These are phyloP conservation scores for Hirtodrosophila duncani DNA, from an alignment of 2,888 invertebrate species.

Conservation along the genomic window DNA sequence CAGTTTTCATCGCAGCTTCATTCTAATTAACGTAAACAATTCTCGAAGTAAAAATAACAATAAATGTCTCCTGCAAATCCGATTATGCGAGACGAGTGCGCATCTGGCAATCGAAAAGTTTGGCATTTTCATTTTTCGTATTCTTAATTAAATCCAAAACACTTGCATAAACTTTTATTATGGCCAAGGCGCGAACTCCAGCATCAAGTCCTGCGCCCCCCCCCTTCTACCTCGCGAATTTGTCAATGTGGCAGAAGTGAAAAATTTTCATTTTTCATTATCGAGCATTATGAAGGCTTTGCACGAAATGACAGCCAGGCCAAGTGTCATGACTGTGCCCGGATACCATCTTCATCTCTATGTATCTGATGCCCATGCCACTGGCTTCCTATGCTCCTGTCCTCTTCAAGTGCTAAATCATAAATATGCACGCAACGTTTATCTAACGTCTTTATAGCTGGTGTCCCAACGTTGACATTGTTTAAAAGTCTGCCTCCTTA, in stretches of 20 bases:
- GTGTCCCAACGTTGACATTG: constrained; percentile 60
- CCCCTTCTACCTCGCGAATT: constrained; percentile 37
- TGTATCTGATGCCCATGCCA: constrained; percentile 15
- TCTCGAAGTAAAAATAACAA: constrained; percentile 57
- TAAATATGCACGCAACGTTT: constrained; percentile 72
- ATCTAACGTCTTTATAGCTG: constrained; percentile 67
- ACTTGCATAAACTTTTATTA: constrained; percentile 75
- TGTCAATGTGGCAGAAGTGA: constrained; percentile 70
- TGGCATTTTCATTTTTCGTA: constrained; percentile 60
- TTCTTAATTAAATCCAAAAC: constrained; percentile 75
- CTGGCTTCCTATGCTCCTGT: not conserved
- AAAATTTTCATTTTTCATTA: constrained; percentile 74
- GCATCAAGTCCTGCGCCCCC: constrained; percentile 1
- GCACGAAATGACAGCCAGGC: constrained; percentile 41
- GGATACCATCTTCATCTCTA: no score
- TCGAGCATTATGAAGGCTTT: constrained; percentile 73
- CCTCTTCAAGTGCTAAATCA: constrained; percentile 56
- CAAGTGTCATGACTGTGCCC: constrained; percentile 29
- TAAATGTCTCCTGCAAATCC: constrained; percentile 63
- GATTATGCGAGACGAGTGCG: constrained; percentile 66
- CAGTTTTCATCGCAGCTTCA: constrained; percentile 14
- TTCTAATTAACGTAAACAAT: constrained; percentile 68
- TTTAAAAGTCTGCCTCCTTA: constrained; percentile 50
- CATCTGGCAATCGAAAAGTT: constrained; percentile 76
- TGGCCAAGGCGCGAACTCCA: constrained; percentile 24